Evolutionary conservation across 2,113 vertebrate genomes (phyloP).

Genomic region (Etia nguti): DNA sequence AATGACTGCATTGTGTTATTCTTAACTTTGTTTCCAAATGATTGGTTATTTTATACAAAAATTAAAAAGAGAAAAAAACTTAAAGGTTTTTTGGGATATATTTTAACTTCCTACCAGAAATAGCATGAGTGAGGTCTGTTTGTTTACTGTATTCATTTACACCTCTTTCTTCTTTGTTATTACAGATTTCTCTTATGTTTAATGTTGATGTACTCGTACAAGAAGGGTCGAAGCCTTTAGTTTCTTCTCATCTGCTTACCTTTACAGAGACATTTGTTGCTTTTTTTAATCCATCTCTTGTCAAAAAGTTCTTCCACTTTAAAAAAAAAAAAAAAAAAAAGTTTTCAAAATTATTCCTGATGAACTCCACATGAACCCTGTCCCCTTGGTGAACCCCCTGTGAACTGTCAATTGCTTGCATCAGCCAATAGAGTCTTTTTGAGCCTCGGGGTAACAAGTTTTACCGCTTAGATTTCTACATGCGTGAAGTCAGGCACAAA

Average conservation of each 20-base stretch:
- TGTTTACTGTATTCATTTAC: background rate
- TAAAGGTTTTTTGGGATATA: background rate
- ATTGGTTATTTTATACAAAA: background rate
- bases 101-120: background rate
- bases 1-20: background rate
- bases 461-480: constrained; percentile 10
- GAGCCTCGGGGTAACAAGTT: constrained; percentile 21
- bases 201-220: background rate
- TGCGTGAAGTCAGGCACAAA: background rate
- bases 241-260: background rate
- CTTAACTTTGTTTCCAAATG: background rate
- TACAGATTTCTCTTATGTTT: background rate
- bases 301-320: background rate
- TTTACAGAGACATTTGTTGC: background rate
- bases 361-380: constrained; percentile 41
- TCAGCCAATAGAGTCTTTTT: constrained; percentile 21
- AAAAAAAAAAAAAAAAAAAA: background rate
- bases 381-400: constrained; percentile 16
- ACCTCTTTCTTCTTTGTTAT: background rate
- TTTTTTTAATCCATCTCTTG: background rate
- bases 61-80: background rate
- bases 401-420: constrained; percentile 43
- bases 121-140: background rate
- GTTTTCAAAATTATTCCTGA: background rate
- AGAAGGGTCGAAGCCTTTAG: background rate